Evolutionary conservation across 2,113 vertebrate species (phyloP).

Genomic region (Oophaga pumilio): DNA sequence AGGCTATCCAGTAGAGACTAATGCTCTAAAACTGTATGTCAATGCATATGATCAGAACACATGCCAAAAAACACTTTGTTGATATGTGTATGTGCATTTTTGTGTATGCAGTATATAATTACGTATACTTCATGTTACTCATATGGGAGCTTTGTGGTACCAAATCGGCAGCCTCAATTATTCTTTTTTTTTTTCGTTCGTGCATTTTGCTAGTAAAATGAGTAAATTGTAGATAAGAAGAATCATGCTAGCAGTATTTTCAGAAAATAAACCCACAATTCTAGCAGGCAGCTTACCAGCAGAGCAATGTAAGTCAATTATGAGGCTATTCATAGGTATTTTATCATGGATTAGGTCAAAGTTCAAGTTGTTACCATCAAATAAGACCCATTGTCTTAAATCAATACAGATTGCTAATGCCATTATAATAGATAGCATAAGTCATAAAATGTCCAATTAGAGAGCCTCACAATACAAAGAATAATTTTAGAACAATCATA

Average conservation of each 20-base stretch:
- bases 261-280: constrained; percentile 24
- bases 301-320: constrained; percentile 40
- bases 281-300: constrained; percentile 34
- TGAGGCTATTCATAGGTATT: constrained; percentile 41
- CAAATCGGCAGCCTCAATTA: no score
- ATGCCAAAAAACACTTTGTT: no score
- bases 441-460: constrained; percentile 48
- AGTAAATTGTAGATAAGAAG: neutral
- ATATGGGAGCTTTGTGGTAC: no score
- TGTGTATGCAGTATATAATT: no score
- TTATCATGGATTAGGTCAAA: constrained; percentile 33
- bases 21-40: no score
- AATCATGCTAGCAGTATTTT: neutral
- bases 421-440: constrained; percentile 48
- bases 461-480: constrained; percentile 16
- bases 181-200: no score
- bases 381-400: constrained; percentile 43
- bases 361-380: constrained; percentile 48
- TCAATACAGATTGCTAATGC: constrained; percentile 49
- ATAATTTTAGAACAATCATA: constrained; percentile 28
- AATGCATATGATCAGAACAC: no score
- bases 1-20: no score
- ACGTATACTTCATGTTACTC: no score
- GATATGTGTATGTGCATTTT: no score
- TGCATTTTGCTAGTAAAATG: neutral